Conservation (phyloP, 2,113 vertebrate genomes). For the Micronycteris hirsuta region DNA sequence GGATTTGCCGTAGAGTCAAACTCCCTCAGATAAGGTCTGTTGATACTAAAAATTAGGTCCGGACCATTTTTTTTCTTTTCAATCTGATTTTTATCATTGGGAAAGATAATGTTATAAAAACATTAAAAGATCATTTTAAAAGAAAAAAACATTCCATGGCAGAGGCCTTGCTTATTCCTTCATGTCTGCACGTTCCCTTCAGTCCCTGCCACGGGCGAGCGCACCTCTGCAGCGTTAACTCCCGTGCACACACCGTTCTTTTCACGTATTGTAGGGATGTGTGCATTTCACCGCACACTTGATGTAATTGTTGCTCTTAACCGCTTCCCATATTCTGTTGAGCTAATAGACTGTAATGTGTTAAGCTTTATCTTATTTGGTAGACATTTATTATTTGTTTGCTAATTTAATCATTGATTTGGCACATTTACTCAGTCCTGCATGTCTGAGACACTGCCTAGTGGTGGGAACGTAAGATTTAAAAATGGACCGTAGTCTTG, state of each 20-base stretch:
- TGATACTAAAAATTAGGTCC: not conserved
- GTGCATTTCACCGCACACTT: not conserved
- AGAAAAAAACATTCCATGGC: not conserved
- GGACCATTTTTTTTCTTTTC: not conserved
- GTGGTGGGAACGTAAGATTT: not conserved
- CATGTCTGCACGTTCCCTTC: not conserved
- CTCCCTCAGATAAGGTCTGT: not conserved
- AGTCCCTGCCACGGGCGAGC: not conserved
- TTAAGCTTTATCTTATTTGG: not conserved
- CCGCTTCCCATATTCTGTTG: not conserved
- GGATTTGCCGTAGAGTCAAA: not conserved
- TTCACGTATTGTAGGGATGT: not conserved
- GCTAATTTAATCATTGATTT: not conserved
- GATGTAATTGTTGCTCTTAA: not conserved
- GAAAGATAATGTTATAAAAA: not conserved
- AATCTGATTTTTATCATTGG: not conserved
- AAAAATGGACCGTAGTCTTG: not conserved
- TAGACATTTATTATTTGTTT: not conserved
- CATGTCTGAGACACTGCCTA: not conserved
- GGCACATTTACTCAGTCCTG: not conserved
- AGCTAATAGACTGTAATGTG: not conserved
- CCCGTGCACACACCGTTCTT: fast-evolving
- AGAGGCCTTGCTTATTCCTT: not conserved
- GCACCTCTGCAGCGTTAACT: not conserved
- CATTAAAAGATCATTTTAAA: not conserved